Evolutionary conservation across 2,113 vertebrate genomes (phyloP).

Genomic region (Agapornis roseicollis): DNA sequence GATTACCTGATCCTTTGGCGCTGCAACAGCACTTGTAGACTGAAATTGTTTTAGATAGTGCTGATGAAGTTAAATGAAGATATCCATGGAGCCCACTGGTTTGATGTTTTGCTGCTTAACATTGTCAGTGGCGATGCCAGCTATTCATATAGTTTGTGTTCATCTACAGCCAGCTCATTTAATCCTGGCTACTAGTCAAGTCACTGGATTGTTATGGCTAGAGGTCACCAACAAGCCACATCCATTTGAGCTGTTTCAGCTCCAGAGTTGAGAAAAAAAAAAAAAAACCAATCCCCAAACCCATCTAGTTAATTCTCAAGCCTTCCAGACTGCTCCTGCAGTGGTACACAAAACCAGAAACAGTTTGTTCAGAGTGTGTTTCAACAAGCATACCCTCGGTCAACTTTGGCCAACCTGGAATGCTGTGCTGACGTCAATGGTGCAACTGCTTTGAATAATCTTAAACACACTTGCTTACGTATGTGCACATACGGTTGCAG

Average conservation of each 20-base stretch:
- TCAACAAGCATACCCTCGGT: neutral
- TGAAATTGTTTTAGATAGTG: neutral
- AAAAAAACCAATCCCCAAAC: neutral
- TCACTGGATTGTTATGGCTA: neutral
- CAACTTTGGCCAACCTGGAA: neutral
- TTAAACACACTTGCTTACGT: neutral
- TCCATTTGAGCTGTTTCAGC: neutral
- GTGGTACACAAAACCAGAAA: neutral
- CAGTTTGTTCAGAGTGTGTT: fast-evolving
- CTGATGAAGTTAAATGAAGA: neutral
- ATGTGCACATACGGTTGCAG: fast-evolving
- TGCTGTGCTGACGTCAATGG: fast-evolving
- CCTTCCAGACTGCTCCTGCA: neutral
- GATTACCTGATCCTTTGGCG: neutral
- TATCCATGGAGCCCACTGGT: neutral
- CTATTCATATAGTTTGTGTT: neutral
- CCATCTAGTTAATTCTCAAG: neutral
- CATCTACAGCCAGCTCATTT: neutral
- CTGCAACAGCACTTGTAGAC: neutral
- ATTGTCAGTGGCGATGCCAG: neutral
- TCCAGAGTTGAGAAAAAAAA: neutral
- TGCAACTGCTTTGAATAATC: fast-evolving
- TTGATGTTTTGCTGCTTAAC: neutral
- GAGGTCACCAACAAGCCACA: neutral
- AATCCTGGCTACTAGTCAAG: neutral